Base-by-base conservation (phyloP, 23 tunicate genomes). In the Clavelina lepadiformis region DNA sequence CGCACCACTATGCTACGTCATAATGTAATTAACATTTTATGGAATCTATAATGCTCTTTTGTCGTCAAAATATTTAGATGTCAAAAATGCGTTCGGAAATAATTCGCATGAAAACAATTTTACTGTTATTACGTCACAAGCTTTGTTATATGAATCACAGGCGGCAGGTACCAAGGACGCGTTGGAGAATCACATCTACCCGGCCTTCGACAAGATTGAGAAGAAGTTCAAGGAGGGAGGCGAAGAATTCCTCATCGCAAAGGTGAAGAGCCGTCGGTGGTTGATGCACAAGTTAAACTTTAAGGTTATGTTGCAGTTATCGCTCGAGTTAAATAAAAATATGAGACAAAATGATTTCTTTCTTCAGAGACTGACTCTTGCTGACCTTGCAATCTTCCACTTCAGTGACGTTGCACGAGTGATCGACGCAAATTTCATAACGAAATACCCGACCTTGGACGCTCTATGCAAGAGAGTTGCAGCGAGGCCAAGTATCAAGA, bases 121-220 rank as follows among this genome's bases (percentile, higher is more conserved):
- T n/a, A n/a, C n/a, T n/a, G n/a, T n/a, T n/a, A n/a, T n/a, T n/a
- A n/a, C n/a, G n/a, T n/a, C n/a, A n/a, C n/a, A n/a, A n/a, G n/a
- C n/a, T n/a, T n/a, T n/a, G n/a, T n/a, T n/a, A n/a, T n/a, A n/a
- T n/a, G n/a, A n/a, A n/a, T n/a, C n/a, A n/a, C 51, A 70, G 76
- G 29, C 25, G 5, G 64, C 34, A 55, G 4, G 3, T n/a, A 56
- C 38, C 34, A 22, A 55, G 15, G 46, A 54, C 2, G 76, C 64
- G 1, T 33, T 70, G 51, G 51, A 70, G 23, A 69, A 53, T 22
- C 22, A 33, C 13, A 35, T 70, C 25, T 54, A 25, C 30, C 76
- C 76, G 1, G 25, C 22, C 23, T 70, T 70, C 28, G 60, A 55
- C 5, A 54, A 5, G 28, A 70, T 70, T 26, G 76, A 70, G 41